Evolutionary conservation across 2,113 vertebrate species (phyloP).

Genomic region (Thermophis baileyi): DNA sequence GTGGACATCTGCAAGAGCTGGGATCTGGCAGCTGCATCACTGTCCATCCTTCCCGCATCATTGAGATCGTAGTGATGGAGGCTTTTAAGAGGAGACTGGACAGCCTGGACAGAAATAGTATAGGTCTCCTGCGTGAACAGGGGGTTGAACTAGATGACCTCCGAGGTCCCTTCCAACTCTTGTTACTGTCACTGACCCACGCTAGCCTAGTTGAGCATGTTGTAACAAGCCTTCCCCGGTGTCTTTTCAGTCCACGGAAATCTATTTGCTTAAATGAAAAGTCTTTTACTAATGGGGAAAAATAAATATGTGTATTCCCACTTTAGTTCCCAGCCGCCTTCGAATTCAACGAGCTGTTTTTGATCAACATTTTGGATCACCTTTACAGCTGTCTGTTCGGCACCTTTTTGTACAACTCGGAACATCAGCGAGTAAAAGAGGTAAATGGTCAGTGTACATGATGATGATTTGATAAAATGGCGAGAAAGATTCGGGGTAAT

Average conservation of each 20-base stretch:
- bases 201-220: not conserved
- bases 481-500: not conserved
- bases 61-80: too few relatives aligned
- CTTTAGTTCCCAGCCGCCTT: slow-evolving; percentile 92
- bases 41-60: too few relatives aligned
- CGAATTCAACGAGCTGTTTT: slow-evolving; percentile 94
- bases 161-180: not conserved
- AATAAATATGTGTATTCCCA: slow-evolving; percentile 11
- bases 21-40: not conserved
- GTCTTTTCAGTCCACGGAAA: not conserved
- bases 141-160: not conserved
- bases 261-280: not conserved
- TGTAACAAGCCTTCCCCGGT: not conserved
- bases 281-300: not conserved
- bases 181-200: accelerated
- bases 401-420: slow-evolving; percentile 92
- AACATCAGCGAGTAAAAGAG: slow-evolving; percentile 83
- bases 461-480: not conserved
- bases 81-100: too few relatives aligned
- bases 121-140: too few relatives aligned
- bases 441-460: slow-evolving; percentile 51
- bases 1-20: not conserved
- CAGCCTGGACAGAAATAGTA: too few relatives aligned
- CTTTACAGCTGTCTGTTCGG: slow-evolving; percentile 97
- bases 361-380: slow-evolving; percentile 93